These are phyloP conservation scores for Fulica atra DNA, from an alignment of 2,113 vertebrate genomes.

Conservation along the genomic window DNA sequence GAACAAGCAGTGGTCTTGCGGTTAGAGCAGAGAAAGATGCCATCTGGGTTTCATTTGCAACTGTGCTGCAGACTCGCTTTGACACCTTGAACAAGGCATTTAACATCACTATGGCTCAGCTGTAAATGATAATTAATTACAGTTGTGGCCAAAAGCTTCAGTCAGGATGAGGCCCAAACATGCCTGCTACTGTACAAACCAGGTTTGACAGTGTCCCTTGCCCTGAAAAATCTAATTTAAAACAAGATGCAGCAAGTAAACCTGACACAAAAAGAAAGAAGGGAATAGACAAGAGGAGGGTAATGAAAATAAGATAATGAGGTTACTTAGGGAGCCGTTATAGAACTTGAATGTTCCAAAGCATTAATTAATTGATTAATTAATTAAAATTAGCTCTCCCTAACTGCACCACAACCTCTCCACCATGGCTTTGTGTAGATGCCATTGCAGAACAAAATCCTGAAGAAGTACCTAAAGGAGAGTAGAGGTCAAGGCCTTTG, in stretches of 20 bases:
- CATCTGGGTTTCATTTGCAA: slow-evolving; percentile 41
- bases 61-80: slow-evolving; percentile 5
- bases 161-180: slow-evolving; percentile 7
- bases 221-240: slow-evolving; percentile 27
- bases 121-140: slow-evolving; percentile 52
- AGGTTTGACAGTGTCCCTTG: not conserved
- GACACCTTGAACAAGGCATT: slow-evolving; percentile 35
- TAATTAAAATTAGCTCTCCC: slow-evolving; percentile 36
- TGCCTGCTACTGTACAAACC: not conserved
- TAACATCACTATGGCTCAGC: not conserved
- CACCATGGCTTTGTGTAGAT: not conserved
- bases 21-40: not conserved
- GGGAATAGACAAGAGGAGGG: not conserved
- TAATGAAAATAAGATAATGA: slow-evolving; percentile 53
- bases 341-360: slow-evolving; percentile 20
- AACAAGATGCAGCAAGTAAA: not conserved
- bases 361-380: slow-evolving; percentile 57
- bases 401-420: not conserved
- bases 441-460: not conserved
- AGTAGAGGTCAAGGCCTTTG: not conserved
- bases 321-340: slow-evolving; percentile 41
- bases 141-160: slow-evolving; percentile 11
- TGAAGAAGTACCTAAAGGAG: not conserved
- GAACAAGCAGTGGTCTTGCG: not conserved
- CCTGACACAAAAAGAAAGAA: slow-evolving; percentile 10